Evolutionary conservation across 2,888 invertebrate species (phyloP), one percentile per base, ranked within the genome.

Genomic region (Chromoteleia sp.): DNA sequence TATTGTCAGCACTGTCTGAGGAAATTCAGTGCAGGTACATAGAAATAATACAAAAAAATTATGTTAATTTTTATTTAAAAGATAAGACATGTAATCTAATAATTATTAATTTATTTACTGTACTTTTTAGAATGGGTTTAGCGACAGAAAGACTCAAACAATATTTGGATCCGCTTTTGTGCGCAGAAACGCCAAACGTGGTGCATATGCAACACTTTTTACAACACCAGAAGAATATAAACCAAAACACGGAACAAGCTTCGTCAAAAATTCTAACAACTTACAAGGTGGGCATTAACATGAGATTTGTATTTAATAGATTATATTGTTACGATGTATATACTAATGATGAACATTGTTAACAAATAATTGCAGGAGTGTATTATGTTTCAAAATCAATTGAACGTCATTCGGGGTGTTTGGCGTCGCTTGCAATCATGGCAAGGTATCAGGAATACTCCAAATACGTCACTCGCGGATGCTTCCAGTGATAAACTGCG

Each of bases 121-220:
- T n/a, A 1, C n/a, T 29, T 61, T 61, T n/a, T 15, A 76, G 91
- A 83, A 91, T 91, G 92, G 97, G 96, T 88, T 93, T 98, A 85
- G 96, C 97, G 0, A 96, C 96, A 82, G 96, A 96, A 54, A 96
- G 97, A 91, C 92, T 98, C 45, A 95, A 96, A 91, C 95, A 96
- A 84, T 93, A 97, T 10, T 92, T 98, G 0, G 95, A 96, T 84
- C 96, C 97, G 0, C 94, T 96, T 87, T 91, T 97, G 45, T 95
- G 95, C 79, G 93, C 96, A n/a, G 96, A 96, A 90, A 95, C 96
- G 80, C 95, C 96, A 0, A 96, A 97, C 89, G 94, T 96, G 0
- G 94, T 96, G 14, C 97, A 97, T 90, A 95, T 97, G 94, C 95
- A 96, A 88, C 95, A 97, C 19, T 97, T 96, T 89, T 94, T 97